phyloP scores from a whole-genome alignment of 2,888 invertebrate genomes.

The Oligia strigilis region DNA sequence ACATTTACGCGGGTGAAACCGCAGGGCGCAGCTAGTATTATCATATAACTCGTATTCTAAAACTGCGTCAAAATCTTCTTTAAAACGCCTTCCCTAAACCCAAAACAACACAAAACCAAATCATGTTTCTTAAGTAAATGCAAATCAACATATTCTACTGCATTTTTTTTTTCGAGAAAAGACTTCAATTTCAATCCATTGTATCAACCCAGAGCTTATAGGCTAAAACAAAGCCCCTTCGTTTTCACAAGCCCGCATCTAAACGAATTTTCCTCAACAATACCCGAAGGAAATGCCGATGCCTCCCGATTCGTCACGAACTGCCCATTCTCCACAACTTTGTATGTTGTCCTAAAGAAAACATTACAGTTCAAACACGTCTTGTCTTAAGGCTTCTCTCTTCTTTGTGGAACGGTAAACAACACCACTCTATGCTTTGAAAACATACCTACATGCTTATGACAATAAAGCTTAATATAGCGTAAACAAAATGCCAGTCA shows the following conservation, averaged over 20 bases:
- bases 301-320: slow-evolving; percentile 64
- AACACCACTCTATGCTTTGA: slow-evolving; percentile 2
- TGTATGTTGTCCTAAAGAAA: slow-evolving; percentile 48
- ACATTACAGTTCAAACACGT: slow-evolving; percentile 35
- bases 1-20: too few relatives aligned
- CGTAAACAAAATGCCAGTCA: background rate
- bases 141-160: slow-evolving; percentile 45
- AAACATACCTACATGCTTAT: slow-evolving; percentile 3
- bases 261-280: slow-evolving; percentile 64
- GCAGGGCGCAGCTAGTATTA: too few relatives aligned
- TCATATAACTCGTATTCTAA: background rate
- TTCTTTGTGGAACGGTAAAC: slow-evolving; percentile 4
- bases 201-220: slow-evolving; percentile 65
- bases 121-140: slow-evolving; percentile 34
- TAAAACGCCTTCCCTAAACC: background rate
- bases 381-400: slow-evolving; percentile 1
- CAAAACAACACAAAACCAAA: slow-evolving; percentile 24
- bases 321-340: slow-evolving; percentile 50
- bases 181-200: slow-evolving; percentile 64
- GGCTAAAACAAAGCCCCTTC: slow-evolving; percentile 64
- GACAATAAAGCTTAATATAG: slow-evolving; percentile 1
- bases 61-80: background rate
- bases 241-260: slow-evolving; percentile 59
- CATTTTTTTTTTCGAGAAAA: slow-evolving; percentile 47
- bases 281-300: slow-evolving; percentile 56